Evolutionary conservation across 2,797 vertebrate genomes (phyloP), one percentile per base, ranked within the genome.

Genomic region (Mormyrus hasselquistii): DNA sequence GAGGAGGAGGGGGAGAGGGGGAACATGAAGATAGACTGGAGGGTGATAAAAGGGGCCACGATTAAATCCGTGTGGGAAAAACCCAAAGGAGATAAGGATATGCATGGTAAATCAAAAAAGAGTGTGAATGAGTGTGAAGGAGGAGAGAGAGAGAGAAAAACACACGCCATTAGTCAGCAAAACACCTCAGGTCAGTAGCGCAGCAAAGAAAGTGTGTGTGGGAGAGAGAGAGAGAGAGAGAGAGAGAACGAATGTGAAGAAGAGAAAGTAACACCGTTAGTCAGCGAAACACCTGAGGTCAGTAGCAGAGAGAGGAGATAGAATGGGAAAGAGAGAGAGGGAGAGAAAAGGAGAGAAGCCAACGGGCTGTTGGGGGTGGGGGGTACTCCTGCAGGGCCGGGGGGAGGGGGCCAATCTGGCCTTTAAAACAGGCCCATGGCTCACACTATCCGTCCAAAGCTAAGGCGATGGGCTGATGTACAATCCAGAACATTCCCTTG

Each of bases 21-120:
- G 88, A 96, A 97, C 93, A 96, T 88, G 91, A 96, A 96, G 93
- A 95, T 93, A 65, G 95, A 96, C 96, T 97, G 89, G 88, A 90
- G 52, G 12, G 90, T 59, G 93, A 65, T 91, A 88, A 91, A 92
- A 89, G 53, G 29, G 38, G 14, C 90, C 62, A 91, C 53, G 89
- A 91, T 69, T 93, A 93, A 83, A 53, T 9, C 53, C 41, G 57
- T 38, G 82, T 65, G 5, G 89, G 22, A 2, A 7, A 59, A 87
- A 25, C 25, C 62, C 38, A 57, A 86, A 1, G 29, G 7, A 50
- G 29, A 53, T 3, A 50, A 82, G 4, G 88, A 69, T 90, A 84
- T 69, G 87, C 65, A 92, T 93, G 89, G 82, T 6, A 89, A 89
- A 90, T 34, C 14, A 89, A 88, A 89, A 88, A 91, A 87, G 62